These are phyloP conservation scores for Lineus longissimus DNA, from an alignment of 1,140 invertebrate genomes.

Conservation along the genomic window DNA sequence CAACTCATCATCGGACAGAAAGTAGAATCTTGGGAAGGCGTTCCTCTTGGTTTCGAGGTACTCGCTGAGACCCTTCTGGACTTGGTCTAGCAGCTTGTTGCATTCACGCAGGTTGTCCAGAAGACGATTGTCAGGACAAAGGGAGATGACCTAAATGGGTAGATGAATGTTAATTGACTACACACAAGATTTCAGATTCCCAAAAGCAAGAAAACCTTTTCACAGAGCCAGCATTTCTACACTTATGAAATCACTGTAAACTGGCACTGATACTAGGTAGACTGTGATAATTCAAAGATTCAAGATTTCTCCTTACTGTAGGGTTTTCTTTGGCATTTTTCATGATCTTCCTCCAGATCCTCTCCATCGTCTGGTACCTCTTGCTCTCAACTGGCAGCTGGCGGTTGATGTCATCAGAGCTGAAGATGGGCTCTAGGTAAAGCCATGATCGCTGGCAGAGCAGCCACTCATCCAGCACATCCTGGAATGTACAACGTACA, in stretches of 20 bases:
- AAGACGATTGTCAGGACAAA: conserved; percentile 56
- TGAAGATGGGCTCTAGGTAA: conserved; percentile 56
- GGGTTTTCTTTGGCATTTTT: conserved; percentile 65
- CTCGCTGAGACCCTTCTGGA: conserved; percentile 69
- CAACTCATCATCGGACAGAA: conserved; percentile 83
- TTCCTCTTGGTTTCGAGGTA: conserved; percentile 81
- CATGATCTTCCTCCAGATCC: conserved; percentile 73
- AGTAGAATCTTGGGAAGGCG: conserved; percentile 77
- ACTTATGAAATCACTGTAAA: too few species aligned
- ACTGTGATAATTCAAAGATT: too few species aligned
- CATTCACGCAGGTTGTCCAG: conserved; percentile 68
- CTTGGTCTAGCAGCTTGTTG: conserved; percentile 64
- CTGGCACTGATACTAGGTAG: too few species aligned
- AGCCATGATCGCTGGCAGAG: conserved; percentile 68
- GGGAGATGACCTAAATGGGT: conserved; percentile 48
- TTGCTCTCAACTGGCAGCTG: conserved; percentile 73
- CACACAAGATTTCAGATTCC: conserved; percentile 7
- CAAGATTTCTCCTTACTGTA: conserved; percentile 61
- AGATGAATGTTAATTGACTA: conserved; percentile 5
- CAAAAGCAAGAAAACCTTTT: too few species aligned
- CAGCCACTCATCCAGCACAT: conserved; percentile 69
- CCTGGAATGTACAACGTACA: conserved; percentile 52
- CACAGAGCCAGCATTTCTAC: too few species aligned
- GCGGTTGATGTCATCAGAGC: conserved; percentile 56
- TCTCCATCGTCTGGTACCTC: conserved; percentile 72